Evolutionary conservation across 2,888 invertebrate genomes (phyloP).

Genomic region (Phanerotoma sp.): DNA sequence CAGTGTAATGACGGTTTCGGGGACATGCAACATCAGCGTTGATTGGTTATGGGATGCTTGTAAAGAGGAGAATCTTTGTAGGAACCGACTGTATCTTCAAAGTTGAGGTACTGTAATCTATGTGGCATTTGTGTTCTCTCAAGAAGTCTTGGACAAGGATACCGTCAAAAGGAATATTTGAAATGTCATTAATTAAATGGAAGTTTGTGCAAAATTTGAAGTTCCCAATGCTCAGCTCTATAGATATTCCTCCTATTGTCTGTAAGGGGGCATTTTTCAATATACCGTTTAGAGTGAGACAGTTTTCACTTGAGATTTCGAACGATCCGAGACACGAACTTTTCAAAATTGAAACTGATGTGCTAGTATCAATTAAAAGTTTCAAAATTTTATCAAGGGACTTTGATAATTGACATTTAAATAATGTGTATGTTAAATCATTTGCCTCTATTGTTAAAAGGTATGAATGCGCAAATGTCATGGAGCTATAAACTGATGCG

Average conservation of each 20-base stretch:
- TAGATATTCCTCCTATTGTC: not conserved
- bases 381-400: slow-evolving; percentile 9
- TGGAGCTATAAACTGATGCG: too few relatives aligned
- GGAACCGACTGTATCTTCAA: not conserved
- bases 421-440: slow-evolving; percentile 6
- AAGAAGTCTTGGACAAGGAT: slow-evolving; percentile 21
- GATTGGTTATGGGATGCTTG: not conserved
- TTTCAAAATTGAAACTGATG: slow-evolving; percentile 16
- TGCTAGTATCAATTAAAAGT: slow-evolving; percentile 22
- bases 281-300: not conserved
- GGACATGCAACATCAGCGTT: too few relatives aligned
- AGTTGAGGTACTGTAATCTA: not conserved
- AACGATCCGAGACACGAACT: not conserved
- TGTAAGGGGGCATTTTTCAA: not conserved
- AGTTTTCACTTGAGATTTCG: not conserved
- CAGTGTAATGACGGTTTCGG: too few relatives aligned
- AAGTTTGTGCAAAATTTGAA: slow-evolving; percentile 1
- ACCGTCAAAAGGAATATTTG: slow-evolving; percentile 22
- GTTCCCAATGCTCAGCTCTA: not conserved
- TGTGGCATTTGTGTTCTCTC: slow-evolving; percentile 1
- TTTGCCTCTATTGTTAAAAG: not conserved
- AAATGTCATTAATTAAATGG: not conserved
- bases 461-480: too few relatives aligned
- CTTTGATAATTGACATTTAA: not conserved
- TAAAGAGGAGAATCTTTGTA: not conserved